Conservation (phyloP, 2,113 vertebrate genomes). For the Tachysurus vachellii region DNA sequence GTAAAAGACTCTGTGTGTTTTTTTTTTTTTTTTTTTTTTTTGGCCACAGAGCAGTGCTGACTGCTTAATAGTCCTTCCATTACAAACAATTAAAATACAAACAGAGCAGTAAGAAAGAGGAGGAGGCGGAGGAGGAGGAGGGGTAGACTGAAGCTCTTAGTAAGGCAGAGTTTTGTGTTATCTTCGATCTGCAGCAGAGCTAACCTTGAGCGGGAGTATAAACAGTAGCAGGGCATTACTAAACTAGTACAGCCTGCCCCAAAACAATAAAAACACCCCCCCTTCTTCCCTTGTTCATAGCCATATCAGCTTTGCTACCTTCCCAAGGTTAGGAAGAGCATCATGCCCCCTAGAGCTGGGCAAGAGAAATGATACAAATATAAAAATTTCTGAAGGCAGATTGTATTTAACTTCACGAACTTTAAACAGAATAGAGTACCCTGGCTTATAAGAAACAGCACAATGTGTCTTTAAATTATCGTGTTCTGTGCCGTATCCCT, state of each 20-base stretch:
- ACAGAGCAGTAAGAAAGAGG: not conserved
- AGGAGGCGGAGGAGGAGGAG: not conserved
- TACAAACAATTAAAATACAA: not conserved
- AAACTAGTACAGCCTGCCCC: slow-evolving; percentile 40
- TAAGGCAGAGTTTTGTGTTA: slow-evolving; percentile 53
- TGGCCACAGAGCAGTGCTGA: not conserved
- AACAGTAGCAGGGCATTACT: slow-evolving; percentile 45
- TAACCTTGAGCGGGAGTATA: slow-evolving; percentile 53
- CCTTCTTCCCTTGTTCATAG: not conserved
- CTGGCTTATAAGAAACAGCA: not conserved
- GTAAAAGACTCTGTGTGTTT: not conserved
- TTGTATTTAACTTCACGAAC: not conserved
- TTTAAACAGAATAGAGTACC: not conserved
- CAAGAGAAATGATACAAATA: not conserved
- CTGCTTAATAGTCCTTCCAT: not conserved
- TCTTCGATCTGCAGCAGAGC: slow-evolving; percentile 35
- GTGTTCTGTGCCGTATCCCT: not conserved
- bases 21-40: slow-evolving; percentile 27
- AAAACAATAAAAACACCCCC: slow-evolving; percentile 43
- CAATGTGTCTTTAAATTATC: not conserved
- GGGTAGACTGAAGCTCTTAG: slow-evolving; percentile 35
- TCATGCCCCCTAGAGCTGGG: slow-evolving; percentile 38
- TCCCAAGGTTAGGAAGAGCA: not conserved
- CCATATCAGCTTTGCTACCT: slow-evolving; percentile 11
- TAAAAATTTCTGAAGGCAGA: not conserved